Conservation (phyloP, 2,888 invertebrate genomes). For the Gortyna flavago region DNA sequence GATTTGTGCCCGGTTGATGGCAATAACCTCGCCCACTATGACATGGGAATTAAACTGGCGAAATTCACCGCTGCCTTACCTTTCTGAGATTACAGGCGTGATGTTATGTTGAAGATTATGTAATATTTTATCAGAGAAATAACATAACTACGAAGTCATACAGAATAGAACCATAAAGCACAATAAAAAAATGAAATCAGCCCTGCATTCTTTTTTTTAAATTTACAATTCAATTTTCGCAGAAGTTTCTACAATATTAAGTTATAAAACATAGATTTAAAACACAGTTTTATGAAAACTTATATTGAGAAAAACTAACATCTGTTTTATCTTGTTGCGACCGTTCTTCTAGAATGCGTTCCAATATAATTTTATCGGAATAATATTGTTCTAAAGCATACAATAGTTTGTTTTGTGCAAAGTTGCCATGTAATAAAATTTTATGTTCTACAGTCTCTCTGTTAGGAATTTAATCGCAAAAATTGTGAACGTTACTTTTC, state of each 20-base stretch:
- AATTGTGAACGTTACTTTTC: constrained; percentile 7
- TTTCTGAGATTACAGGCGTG: too few species aligned
- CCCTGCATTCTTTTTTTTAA: not conserved
- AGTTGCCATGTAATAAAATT: constrained; percentile 47
- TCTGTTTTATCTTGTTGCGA: not conserved
- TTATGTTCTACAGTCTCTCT: constrained; percentile 25
- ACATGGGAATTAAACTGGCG: too few species aligned
- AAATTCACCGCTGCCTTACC: too few species aligned
- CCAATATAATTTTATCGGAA: constrained; percentile 47
- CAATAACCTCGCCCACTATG: too few species aligned
- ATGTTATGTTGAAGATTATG: too few species aligned
- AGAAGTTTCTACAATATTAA: not conserved
- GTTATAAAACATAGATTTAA: constrained; percentile 1
- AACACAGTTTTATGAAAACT: constrained; percentile 9
- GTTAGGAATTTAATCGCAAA: constrained; percentile 38
- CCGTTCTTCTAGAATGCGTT: constrained; percentile 31
- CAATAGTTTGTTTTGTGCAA: constrained; percentile 36
- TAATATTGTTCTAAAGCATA: constrained; percentile 44
- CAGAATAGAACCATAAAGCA: not conserved
- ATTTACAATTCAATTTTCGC: not conserved
- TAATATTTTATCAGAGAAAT: not conserved
- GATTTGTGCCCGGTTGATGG: too few species aligned
- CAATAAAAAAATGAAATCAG: not conserved
- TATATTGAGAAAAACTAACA: constrained; percentile 37
- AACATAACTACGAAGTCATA: not conserved